phyloP scores from a whole-genome alignment of 2,113 vertebrate genomes.

The Phalacrocorax aristotelis region DNA sequence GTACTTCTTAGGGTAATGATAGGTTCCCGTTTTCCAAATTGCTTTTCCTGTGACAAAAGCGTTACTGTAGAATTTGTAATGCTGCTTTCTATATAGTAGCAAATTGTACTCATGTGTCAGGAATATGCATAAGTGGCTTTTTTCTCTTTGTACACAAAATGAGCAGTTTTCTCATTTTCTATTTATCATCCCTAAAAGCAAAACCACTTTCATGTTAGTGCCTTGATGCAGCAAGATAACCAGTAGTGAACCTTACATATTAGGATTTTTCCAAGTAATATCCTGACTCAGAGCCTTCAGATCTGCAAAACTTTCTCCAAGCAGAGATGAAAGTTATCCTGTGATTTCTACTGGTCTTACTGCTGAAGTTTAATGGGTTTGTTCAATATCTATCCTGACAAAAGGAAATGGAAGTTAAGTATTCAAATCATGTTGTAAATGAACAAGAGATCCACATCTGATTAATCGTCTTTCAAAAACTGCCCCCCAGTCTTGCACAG shows the following conservation, averaged over 20 bases:
- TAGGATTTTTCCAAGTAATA: background rate
- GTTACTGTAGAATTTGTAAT: slow-evolving; percentile 30
- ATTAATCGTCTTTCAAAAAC: background rate
- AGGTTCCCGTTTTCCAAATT: slow-evolving; percentile 26
- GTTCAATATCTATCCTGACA: background rate
- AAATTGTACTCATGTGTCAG: background rate
- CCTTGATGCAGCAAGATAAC: background rate
- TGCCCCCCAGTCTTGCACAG: background rate
- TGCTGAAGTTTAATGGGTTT: background rate
- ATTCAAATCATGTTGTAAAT: background rate
- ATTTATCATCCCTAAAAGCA: background rate
- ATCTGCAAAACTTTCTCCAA: background rate
- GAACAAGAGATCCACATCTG: background rate
- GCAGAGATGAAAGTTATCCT: background rate
- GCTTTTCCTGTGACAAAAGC: slow-evolving; percentile 24
- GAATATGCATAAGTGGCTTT: background rate
- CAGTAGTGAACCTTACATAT: background rate
- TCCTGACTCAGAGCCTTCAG: background rate
- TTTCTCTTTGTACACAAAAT: background rate
- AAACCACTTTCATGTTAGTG: background rate
- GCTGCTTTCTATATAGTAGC: background rate
- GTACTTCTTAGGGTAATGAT: slow-evolving; percentile 6
- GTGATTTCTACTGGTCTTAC: background rate
- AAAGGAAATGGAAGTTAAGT: background rate
- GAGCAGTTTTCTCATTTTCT: background rate